These are phyloP conservation scores for Brachionus calyciflorus DNA, from an alignment of 1,140 invertebrate genomes.

Conservation along the genomic window DNA sequence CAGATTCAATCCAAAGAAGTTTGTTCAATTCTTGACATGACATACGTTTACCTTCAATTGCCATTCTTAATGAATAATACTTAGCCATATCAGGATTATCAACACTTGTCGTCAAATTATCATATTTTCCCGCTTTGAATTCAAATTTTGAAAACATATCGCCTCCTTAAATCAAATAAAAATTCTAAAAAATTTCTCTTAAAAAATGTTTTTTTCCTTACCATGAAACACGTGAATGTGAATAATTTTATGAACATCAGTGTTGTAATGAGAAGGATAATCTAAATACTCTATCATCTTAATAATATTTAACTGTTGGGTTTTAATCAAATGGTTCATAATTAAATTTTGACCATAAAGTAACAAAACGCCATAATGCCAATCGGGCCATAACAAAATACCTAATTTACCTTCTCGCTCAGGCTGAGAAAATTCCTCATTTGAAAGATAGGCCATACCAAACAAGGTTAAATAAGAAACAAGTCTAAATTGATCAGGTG, in stretches of 20 bases:
- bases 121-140: slow-evolving; percentile 45
- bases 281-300: slow-evolving; percentile 20
- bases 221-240: slow-evolving; percentile 44
- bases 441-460: slow-evolving; percentile 37
- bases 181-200: not conserved
- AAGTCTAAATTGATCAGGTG: slow-evolving; percentile 6
- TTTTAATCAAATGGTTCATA: slow-evolving; percentile 41
- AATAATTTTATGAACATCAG: slow-evolving; percentile 6
- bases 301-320: slow-evolving; percentile 15
- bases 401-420: slow-evolving; percentile 38
- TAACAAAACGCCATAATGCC: slow-evolving; percentile 43
- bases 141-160: slow-evolving; percentile 38
- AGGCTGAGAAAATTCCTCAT: slow-evolving; percentile 34
- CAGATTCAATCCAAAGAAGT: no score
- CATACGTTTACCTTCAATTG: slow-evolving; percentile 22
- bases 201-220: not conserved
- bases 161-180: not conserved
- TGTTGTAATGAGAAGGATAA: slow-evolving; percentile 17
- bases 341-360: slow-evolving; percentile 8
- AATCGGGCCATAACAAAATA: slow-evolving; percentile 12
- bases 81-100: not conserved
- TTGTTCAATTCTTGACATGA: no score
- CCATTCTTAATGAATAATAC: slow-evolving; percentile 34
- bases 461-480: slow-evolving; percentile 39
- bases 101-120: not conserved